Conservation (phyloP, 2,113 vertebrate genomes). For the Todiramphus chloris region DNA sequence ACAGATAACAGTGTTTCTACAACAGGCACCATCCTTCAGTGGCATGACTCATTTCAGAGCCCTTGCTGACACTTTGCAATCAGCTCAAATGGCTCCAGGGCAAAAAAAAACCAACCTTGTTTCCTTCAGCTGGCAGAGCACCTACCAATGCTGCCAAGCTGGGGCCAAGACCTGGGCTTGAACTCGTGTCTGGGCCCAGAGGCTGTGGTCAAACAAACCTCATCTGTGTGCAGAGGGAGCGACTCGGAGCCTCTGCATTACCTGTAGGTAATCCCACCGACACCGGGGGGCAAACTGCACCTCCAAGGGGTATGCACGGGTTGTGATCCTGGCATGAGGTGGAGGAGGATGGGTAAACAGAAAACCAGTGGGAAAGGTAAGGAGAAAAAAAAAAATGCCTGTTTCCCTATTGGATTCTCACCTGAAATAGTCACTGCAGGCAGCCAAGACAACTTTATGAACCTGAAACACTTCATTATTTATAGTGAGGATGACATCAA, state of each 20-base stretch:
- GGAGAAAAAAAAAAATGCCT: background rate
- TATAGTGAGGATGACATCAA: constrained; percentile 92
- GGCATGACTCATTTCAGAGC: background rate
- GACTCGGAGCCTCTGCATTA: background rate
- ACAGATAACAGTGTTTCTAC: background rate
- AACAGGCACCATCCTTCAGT: background rate
- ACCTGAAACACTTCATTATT: constrained; percentile 92
- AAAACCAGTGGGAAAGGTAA: background rate
- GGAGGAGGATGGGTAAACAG: background rate
- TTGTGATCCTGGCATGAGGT: background rate
- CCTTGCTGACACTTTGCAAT: background rate
- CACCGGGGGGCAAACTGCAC: background rate
- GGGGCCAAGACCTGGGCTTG: background rate
- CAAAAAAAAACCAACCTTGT: background rate
- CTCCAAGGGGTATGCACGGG: background rate
- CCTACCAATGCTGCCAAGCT: background rate
- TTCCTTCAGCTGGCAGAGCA: background rate
- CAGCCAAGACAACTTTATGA: constrained; percentile 95
- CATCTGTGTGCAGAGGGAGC: background rate
- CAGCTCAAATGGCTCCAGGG: background rate
- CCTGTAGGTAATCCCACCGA: background rate
- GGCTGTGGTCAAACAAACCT: background rate
- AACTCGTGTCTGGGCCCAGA: background rate
- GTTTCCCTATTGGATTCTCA: constrained; percentile 57
- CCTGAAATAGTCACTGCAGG: constrained; percentile 99